Conservation (phyloP, 2,888 invertebrate genomes). For the Rapana venosa region DNA sequence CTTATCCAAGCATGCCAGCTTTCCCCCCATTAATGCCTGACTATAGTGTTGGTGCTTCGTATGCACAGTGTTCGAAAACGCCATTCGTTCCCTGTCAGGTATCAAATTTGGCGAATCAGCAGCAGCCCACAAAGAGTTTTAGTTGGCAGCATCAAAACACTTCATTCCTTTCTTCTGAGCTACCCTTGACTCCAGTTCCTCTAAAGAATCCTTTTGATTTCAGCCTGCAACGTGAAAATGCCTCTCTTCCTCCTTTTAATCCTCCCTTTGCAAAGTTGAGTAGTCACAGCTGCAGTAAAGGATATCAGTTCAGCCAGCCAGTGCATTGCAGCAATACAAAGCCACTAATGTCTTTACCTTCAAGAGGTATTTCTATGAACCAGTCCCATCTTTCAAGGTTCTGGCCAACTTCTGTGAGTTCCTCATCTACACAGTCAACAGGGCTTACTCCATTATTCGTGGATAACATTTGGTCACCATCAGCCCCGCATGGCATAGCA, state of each 20-base stretch:
- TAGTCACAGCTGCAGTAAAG: not conserved
- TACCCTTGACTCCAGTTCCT: conserved; percentile 5
- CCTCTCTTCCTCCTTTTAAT: not conserved
- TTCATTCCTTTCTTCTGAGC: not conserved
- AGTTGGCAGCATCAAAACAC: too few species aligned
- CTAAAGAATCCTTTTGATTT: not conserved
- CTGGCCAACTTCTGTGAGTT: not conserved
- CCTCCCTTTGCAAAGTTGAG: not conserved
- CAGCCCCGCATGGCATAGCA: not conserved
- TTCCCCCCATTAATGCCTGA: not conserved
- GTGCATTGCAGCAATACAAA: not conserved
- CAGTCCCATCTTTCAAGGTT: not conserved
- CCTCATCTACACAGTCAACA: not conserved
- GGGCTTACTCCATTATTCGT: not conserved
- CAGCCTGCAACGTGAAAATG: not conserved
- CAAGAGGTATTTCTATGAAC: too few species aligned
- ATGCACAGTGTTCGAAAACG: not conserved
- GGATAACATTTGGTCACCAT: not conserved
- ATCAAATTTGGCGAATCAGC: too few species aligned
- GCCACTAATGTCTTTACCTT: not conserved
- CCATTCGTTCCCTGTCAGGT: not conserved
- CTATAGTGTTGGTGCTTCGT: not conserved
- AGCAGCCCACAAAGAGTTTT: too few species aligned
- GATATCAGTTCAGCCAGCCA: not conserved
- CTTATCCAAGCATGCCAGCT: not conserved